Evolutionary conservation across 2,797 vertebrate genomes (phyloP), one percentile per base, ranked within the genome.

Genomic region (Tachyglossus aculeatus): DNA sequence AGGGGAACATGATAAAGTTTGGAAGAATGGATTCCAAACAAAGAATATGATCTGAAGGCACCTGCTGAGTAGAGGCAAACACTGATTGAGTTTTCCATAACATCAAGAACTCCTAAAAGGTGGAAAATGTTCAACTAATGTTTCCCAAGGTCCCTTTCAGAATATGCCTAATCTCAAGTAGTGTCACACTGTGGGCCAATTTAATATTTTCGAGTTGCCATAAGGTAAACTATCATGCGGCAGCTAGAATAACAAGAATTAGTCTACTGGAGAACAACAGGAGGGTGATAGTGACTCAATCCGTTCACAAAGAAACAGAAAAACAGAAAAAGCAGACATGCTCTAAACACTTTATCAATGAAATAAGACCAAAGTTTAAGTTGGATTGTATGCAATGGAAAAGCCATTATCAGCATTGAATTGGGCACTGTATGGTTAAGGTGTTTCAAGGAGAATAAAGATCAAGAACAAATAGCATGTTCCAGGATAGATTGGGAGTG

Each of bases 331-430:
- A 80, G 16, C 4, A 43, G 10, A 3, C 34, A 56, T 50, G 4
- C 12, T 60, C 3, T 41, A 5, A 19, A 24, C n/a, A 58, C 1
- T 62, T 81, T 54, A 16, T 53, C 36, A 58, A 44, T 50, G 32
- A 76, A 81, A 61, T 29, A 67, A 64, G 21, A 60, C 64, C 9
- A 38, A 58, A 29, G 15, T 22, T 48, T 18, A 27, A 62, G 15
- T 1, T 47, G 29, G 34, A 39, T 66, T 55, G 25, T 61, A 9
- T 5, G 21, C 45, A 12, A 69, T 27, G 6, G 38, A 19, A 67
- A 64, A 5, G 0, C 11, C n/a, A 14, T 5, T 32, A 22, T 16
- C 19, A 3, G 2, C 10, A 0, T 27, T 45, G 39, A 8, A 48
- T 4, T 6, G 22, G 52, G 56, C 14, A 18, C 2, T 24, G 14